These are phyloP conservation scores for Cyanocitta stelleri DNA, from an alignment of 2,113 vertebrate genomes.

Conservation along the genomic window DNA sequence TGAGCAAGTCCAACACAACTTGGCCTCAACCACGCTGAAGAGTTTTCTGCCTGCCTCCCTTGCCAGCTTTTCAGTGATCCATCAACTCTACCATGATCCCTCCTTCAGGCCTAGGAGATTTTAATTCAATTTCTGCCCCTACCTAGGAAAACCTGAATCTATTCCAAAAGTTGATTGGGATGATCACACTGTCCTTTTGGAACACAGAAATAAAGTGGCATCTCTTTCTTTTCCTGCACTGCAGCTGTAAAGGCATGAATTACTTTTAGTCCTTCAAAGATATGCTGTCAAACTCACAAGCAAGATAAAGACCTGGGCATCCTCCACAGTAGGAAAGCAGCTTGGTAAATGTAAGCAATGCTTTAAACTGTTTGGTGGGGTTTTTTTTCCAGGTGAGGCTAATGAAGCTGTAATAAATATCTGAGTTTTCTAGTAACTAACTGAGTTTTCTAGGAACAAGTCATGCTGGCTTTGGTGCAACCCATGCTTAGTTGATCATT, in stretches of 20 bases:
- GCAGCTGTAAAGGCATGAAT: not conserved
- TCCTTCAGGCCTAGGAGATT: not conserved
- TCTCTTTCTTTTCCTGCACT: not conserved
- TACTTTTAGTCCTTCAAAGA: not conserved
- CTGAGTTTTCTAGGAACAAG: not conserved
- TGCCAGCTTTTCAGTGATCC: not conserved
- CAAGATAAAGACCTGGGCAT: not conserved
- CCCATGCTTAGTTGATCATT: not conserved
- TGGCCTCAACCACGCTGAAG: not conserved
- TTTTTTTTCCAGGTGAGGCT: not conserved
- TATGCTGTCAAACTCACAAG: fast-evolving
- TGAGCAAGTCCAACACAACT: not conserved
- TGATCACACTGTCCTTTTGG: not conserved
- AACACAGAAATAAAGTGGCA: not conserved
- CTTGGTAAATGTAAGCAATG: not conserved
- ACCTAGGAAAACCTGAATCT: not conserved
- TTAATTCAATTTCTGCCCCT: not conserved
- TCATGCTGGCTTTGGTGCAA: not conserved
- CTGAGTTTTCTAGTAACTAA: not conserved
- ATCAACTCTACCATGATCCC: not conserved
- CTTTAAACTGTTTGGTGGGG: not conserved
- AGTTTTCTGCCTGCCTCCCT: not conserved
- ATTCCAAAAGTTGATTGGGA: not conserved
- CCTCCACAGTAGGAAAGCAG: not conserved
- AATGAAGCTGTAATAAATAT: not conserved